Evolutionary conservation across 2,888 invertebrate genomes (phyloP), one percentile per base, ranked within the genome.

Genomic region (Notocelia uddmanniana): DNA sequence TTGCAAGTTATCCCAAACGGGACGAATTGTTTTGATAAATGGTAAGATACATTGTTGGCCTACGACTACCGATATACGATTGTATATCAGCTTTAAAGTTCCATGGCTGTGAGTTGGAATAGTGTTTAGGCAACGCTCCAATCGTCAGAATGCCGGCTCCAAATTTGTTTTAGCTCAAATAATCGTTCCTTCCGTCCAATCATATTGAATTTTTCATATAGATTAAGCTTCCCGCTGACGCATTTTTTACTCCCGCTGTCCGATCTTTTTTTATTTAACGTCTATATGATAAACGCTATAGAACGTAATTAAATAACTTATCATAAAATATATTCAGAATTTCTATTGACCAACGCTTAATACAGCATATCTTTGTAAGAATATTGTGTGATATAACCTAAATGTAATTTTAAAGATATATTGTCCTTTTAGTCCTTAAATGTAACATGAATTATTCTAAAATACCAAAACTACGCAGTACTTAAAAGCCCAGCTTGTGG

Each of bases 371-470:
- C 92, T 91, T 86, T 89, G 76, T 90, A 93, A 93, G 93, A 89
- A 89, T 88, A 90, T 85, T 89, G 92, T 93, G 93, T 93, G 93
- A 93, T 93, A 92, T 90, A 90, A 88, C 90, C 90, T 92, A 90
- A 90, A 87, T 90, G 84, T 91, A 89, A 89, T 85, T 83, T 68
- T 77, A 83, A 87, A 84, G 80, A 85, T 83, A 85, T 88, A 88
- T 90, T 89, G 89, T 90, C 87, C 81, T 85, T 84, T 81, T 89
- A 89, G 88, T 86, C 85, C 88, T 90, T 84, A 58, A 68, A 52
- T 57, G 54, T 69, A 69, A 52, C 48, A 63, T 60, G 52, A 62
- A 54, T 68, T 73, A 63, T 72, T 74, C 64, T 68, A 75, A 69
- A 73, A 74, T 76, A 75, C 69, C 68, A 89, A 81, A 80, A 80